These are phyloP conservation scores for Stenchaetothrips biformis DNA, from an alignment of 2,888 invertebrate species.

Conservation along the genomic window DNA sequence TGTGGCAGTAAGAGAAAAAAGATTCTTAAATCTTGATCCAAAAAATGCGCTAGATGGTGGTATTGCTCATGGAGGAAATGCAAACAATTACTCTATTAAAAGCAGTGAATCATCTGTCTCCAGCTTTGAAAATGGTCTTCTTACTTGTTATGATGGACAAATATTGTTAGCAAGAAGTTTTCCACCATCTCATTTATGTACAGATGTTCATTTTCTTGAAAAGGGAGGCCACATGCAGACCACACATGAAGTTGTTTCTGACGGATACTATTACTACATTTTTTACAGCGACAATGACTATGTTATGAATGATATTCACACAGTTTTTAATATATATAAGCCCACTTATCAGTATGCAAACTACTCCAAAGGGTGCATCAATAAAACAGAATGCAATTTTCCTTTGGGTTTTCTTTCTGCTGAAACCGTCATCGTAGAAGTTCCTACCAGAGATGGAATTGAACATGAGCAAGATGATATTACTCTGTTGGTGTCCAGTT, in stretches of 20 bases:
- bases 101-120: conserved; percentile 64
- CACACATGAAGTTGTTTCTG: conserved; percentile 64
- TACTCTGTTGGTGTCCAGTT: conserved; percentile 67
- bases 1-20: conserved; percentile 28
- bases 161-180: conserved; percentile 69
- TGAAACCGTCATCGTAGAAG: conserved; percentile 77
- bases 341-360: conserved; percentile 75
- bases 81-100: conserved; percentile 36
- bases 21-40: conserved; percentile 30
- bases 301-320: conserved; percentile 73
- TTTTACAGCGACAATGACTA: conserved; percentile 83
- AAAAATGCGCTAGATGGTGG: conserved; percentile 59
- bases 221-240: conserved; percentile 61
- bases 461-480: conserved; percentile 70
- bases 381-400: conserved; percentile 72
- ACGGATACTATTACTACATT: conserved; percentile 85
- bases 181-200: conserved; percentile 62
- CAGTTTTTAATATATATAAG: conserved; percentile 77
- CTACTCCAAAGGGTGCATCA: conserved; percentile 64
- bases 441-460: conserved; percentile 74
- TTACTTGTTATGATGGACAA: conserved; percentile 70
- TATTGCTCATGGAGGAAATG: conserved; percentile 71
- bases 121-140: conserved; percentile 72
- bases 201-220: conserved; percentile 63
- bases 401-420: conserved; percentile 65